Percentiles rank a stretch among this genome's conserved stretches.
phyloP scores from a whole-genome alignment of 2,797 vertebrate species.

The Anisognathus igniventris region DNA sequence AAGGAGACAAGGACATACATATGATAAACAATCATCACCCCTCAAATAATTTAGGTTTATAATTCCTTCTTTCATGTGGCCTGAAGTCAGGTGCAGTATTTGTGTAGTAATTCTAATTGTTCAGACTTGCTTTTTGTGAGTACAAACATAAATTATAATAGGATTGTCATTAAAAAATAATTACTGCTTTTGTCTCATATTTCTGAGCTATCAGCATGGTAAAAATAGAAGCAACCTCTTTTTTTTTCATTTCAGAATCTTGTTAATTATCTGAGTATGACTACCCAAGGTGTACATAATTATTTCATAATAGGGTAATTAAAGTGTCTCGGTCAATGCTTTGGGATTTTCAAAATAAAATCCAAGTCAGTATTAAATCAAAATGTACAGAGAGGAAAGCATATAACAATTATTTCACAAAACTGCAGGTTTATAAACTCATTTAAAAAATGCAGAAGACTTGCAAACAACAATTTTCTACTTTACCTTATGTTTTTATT shows the following conservation, averaged over 20 bases:
- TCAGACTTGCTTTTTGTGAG: not conserved
- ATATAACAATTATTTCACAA: conserved; percentile 4
- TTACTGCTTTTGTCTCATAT: conserved; percentile 21
- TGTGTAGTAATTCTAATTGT: not conserved
- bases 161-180: conserved; percentile 20
- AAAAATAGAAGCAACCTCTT: conserved; percentile 53
- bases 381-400: conserved; percentile 26
- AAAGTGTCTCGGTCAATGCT: conserved; percentile 42
- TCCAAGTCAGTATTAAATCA: not conserved
- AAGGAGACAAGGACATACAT: not conserved
- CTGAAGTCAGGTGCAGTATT: not conserved
- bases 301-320: conserved; percentile 65
- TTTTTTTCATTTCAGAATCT: conserved; percentile 52
- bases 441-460: not conserved
- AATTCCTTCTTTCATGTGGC: not conserved
- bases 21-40: not conserved
- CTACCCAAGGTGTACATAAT: conserved; percentile 42
- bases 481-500: not conserved
- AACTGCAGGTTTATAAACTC: not conserved
- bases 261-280: conserved; percentile 60
- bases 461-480: not conserved
- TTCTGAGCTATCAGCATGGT: not conserved
- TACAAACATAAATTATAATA: conserved; percentile 13
- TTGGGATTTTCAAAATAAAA: conserved; percentile 64
- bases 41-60: not conserved